A percentile compares a stretch with the other conserved stretches of the same genome.
Evolutionary conservation across 2,888 invertebrate species (phyloP).

Genomic region (Fragum fragum): DNA sequence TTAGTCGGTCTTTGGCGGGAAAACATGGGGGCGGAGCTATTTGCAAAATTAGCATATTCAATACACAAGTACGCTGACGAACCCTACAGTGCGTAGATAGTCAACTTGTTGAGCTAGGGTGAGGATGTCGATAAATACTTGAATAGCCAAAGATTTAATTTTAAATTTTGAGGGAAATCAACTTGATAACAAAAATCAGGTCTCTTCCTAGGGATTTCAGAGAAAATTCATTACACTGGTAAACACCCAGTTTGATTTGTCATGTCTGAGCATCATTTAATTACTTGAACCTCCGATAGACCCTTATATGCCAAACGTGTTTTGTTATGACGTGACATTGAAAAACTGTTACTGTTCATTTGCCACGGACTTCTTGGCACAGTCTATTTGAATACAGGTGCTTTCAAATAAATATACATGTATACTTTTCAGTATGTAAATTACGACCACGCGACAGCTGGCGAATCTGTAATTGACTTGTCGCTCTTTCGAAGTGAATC

Average conservation of each 20-base stretch:
- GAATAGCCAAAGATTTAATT: neutral
- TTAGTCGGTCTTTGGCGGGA: conserved; percentile 48
- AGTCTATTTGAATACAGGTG: conserved; percentile 39
- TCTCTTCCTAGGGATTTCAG: no score
- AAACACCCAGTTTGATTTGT: no score
- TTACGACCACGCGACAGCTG: conserved; percentile 40
- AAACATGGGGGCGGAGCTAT: conserved; percentile 51
- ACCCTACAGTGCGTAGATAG: neutral
- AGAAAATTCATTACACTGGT: no score
- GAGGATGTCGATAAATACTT: neutral
- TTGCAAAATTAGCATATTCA: conserved; percentile 31
- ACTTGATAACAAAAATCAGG: no score
- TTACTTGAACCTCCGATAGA: neutral
- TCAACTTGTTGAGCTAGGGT: neutral
- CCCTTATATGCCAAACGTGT: conserved; percentile 9
- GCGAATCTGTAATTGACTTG: neutral
- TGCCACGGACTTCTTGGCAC: neutral
- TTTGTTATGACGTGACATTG: neutral
- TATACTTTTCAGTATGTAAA: conserved; percentile 9
- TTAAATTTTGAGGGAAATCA: neutral
- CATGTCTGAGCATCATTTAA: no score
- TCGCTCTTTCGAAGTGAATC: no score
- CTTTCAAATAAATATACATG: conserved; percentile 8
- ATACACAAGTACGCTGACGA: neutral
- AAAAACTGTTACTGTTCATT: neutral